Evolutionary conservation across 2,797 vertebrate genomes (phyloP).

Genomic region (Dendrocincla fuliginosa): DNA sequence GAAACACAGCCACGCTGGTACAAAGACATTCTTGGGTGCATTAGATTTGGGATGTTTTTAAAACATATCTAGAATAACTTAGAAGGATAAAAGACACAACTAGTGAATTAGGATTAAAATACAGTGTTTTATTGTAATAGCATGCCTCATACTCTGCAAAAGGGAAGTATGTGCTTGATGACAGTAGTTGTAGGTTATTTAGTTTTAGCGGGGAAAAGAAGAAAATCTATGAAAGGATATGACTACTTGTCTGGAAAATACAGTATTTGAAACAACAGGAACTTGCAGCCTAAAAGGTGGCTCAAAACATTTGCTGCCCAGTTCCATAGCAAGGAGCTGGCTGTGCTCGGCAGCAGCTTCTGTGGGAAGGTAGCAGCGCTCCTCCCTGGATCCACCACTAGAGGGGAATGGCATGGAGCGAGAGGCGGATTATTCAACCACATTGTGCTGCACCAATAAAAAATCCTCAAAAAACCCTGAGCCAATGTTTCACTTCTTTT

Average conservation of each 20-base stretch:
- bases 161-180: neutral
- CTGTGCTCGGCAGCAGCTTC: neutral
- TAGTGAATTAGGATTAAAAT: neutral
- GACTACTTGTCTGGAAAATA: neutral
- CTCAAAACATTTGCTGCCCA: neutral
- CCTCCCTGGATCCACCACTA: neutral
- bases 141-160: neutral
- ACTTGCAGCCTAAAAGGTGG: neutral
- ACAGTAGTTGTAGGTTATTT: neutral
- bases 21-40: neutral
- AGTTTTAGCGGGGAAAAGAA: neutral
- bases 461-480: neutral
- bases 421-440: neutral
- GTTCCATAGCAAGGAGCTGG: neutral
- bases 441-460: neutral
- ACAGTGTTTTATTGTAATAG: neutral
- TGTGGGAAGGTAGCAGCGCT: fast-evolving
- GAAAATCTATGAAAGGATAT: neutral
- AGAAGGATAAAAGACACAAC: neutral
- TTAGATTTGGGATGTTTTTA: neutral
- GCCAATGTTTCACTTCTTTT: neutral
- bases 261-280: neutral
- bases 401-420: neutral
- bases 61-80: neutral
- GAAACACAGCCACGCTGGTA: neutral